Evolutionary conservation across 2,113 vertebrate genomes (phyloP).

Genomic region (Scatophagus argus): DNA sequence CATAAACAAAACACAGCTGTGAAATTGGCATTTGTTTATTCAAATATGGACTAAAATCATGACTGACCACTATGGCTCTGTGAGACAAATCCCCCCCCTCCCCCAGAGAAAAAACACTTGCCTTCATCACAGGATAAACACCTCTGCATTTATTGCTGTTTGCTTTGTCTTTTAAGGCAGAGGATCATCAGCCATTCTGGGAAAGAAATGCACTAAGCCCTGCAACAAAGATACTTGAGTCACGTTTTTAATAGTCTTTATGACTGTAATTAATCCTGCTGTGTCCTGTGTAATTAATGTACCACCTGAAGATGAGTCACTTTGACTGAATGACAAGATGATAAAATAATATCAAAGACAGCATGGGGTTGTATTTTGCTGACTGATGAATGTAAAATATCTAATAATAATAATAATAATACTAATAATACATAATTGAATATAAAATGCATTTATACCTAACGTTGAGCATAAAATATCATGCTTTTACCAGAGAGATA

Average conservation of each 20-base stretch:
- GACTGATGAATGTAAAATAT: no score
- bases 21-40: slow-evolving; percentile 3
- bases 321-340: slow-evolving; percentile 22
- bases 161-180: slow-evolving; percentile 43
- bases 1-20: not conserved
- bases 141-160: slow-evolving; percentile 54
- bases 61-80: not conserved
- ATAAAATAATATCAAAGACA: slow-evolving; percentile 8
- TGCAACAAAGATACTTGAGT: not conserved
- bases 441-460: not conserved
- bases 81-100: not conserved
- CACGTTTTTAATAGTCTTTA: slow-evolving; percentile 43
- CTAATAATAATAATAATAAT: no score
- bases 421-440: no score
- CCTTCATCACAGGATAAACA: slow-evolving; percentile 4
- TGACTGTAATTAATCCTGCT: slow-evolving; percentile 9
- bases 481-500: not conserved
- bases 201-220: not conserved
- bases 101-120: not conserved
- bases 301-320: slow-evolving; percentile 26
- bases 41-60: slow-evolving; percentile 2
- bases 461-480: not conserved
- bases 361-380: not conserved
- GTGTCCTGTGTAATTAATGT: slow-evolving; percentile 23
- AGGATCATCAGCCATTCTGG: not conserved